A percentile compares a stretch with the other conserved stretches of the same genome.
Evolutionary conservation across 1,140 invertebrate genomes (phyloP).

Genomic region (Drosophila chauvacae): DNA sequence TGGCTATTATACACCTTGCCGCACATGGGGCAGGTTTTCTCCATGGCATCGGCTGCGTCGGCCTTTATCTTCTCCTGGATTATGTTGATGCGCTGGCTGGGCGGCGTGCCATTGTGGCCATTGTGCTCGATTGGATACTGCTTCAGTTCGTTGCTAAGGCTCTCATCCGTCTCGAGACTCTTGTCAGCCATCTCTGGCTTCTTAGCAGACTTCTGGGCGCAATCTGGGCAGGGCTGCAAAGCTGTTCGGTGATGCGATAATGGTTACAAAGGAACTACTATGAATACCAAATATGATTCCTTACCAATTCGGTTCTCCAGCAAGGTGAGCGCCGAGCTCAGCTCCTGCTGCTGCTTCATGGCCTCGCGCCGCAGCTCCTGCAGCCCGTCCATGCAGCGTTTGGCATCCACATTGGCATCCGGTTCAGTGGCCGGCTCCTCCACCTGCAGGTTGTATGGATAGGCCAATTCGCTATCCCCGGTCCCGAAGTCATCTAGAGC

Average conservation of each 20-base stretch:
- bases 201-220: constrained; percentile 60
- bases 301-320: constrained; percentile 68
- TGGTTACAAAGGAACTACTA: not conserved
- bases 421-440: constrained; percentile 83
- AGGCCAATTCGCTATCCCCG: constrained; percentile 85
- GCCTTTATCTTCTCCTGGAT: constrained; percentile 72
- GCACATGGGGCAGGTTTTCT: constrained; percentile 86
- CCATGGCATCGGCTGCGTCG: constrained; percentile 59
- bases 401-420: constrained; percentile 88
- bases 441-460: constrained; percentile 87
- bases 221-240: constrained; percentile 68
- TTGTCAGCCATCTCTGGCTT: constrained; percentile 84
- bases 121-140: constrained; percentile 26
- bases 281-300: not conserved
- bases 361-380: constrained; percentile 87
- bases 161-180: constrained; percentile 79
- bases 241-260: constrained; percentile 36
- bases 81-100: constrained; percentile 51
- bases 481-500: constrained; percentile 88
- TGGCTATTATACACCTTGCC: constrained; percentile 80
- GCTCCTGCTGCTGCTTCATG: constrained; percentile 87
- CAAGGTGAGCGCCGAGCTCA: constrained; percentile 85
- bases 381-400: constrained; percentile 88
- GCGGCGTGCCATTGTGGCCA: constrained; percentile 23
- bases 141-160: constrained; percentile 55